Base-by-base conservation (phyloP, 1,140 invertebrate species). In the Coelopa frigida region DNA sequence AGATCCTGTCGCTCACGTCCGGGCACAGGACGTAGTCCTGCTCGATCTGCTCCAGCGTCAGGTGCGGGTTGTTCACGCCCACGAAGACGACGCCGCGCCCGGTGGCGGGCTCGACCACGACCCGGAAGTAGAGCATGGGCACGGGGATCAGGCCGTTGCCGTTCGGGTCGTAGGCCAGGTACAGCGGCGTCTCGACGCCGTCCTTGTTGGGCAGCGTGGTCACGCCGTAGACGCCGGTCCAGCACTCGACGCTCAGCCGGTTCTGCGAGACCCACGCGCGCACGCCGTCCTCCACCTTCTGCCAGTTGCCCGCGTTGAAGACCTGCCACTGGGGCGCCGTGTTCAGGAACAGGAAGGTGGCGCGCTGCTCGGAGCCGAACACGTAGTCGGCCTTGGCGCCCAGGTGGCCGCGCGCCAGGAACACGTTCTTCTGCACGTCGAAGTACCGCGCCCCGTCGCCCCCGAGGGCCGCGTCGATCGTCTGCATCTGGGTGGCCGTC, bases 301-400 rank as follows among this genome's bases (percentile, higher is more conserved):
- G 72, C 80, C 81, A 84, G 60, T 83, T 83, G 27, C 76, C 78
- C 38, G 71, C 76, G 51, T 82, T 82, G 48, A 83, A 77, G 5
- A 70, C 73, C 47, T 82, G 78, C 81, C 81, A 84, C 51, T 70
- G 80, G 2, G 80, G 79, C 4, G 74, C 78, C 4, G 70, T 74
- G 55, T 84, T 84, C 8, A 80, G 73, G 57, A 78, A 84, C 52
- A 76, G 76, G 62, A 80, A 83, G 3, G 80, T 80, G n/a, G 78
- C 69, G 1, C 76, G 72, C 57, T 85, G 80, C 39, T 78, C 76
- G 11, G 74, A 63, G 0, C 73, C 79, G 49, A 75, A 81, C 3
- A 82, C 68, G 37, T 77, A 79, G 56, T 85, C 82, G 24, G 73
- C 75, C 56, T 82, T 82, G 21, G 83, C 81, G 0, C 77, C 70